Base-by-base conservation (phyloP, 1,140 invertebrate genomes). In the Liolophura sinensis region DNA sequence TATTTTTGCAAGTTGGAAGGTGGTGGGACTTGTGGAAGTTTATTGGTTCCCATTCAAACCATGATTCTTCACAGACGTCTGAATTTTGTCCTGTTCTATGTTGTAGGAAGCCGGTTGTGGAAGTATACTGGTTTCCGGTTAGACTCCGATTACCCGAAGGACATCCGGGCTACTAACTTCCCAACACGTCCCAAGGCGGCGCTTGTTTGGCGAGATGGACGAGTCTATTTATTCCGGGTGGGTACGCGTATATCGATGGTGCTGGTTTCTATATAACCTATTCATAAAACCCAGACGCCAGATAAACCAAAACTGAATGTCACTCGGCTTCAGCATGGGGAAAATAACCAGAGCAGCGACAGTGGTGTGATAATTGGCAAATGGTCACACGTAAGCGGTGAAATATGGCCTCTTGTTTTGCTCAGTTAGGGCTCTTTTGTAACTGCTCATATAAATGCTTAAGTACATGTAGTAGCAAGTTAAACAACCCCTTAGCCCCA, bases 171-270 rank as follows among this genome's bases (percentile, higher is more conserved):
- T 54, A 51, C 22, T 20, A 65, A 65, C 40, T 74, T 68, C 61
- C 72, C 66, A 60, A 49, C 65, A 14, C 55, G 60, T 54, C 31
- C 67, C n/a, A 48, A 74, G 22, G 73, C 73, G 6, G 73, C 73
- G 15, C 22, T 73, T 0, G 18, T 58, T 7, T 59, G 64, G 56
- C 57, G 68, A 22, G 65, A 64, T 48, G 67, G 67, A 27, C 57
- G 60, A 60, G 68, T 72, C 22, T 64, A 68, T 52, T 51, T 74
- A 9, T 71, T 74, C 47, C 72, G 70, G 61, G 73, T 74, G 54
- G 49, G 15, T 55, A 15, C 9, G 18, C 15, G 14, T 20, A 22
- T 46, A 11, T 20, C n/a, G 59, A 16, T 22, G 15, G 31, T 20
- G 1, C 46, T 12, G 15, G 20, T 24, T 27, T 12, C 31, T 50